These are phyloP conservation scores for Syngnathus acus DNA, from an alignment of 2,797 vertebrate genomes.

Conservation along the genomic window DNA sequence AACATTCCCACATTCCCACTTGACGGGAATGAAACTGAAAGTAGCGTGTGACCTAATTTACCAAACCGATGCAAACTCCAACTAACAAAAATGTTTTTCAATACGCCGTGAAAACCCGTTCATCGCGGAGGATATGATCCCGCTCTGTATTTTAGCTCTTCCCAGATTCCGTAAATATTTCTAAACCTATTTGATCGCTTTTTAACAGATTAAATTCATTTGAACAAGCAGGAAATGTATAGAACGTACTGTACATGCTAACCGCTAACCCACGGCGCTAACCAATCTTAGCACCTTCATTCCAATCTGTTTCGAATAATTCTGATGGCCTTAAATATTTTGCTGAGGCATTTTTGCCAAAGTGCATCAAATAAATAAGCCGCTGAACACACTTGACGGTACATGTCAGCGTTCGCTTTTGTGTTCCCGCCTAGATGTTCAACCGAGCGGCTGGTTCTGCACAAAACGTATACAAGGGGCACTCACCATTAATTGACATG, in stretches of 20 bases:
- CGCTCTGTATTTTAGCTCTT: too few species aligned
- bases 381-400: constrained; percentile 31
- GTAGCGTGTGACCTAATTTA: constrained; percentile 37
- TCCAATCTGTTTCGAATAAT: too few species aligned
- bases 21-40: constrained; percentile 23
- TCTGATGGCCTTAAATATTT: not conserved
- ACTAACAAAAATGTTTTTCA: not conserved
- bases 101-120: not conserved
- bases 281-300: too few species aligned
- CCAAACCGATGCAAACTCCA: constrained; percentile 9
- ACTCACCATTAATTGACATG: constrained; percentile 41
- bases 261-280: not conserved
- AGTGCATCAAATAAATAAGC: constrained; percentile 1
- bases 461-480: constrained; percentile 32
- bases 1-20: constrained; percentile 26
- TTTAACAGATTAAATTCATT: not conserved
- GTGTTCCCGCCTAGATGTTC: not conserved
- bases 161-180: too few species aligned
- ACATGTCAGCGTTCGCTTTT: constrained; percentile 30
- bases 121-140: not conserved
- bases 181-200: too few species aligned
- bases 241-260: not conserved
- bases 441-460: constrained; percentile 23
- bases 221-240: not conserved
- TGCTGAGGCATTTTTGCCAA: constrained; percentile 12